phyloP scores from a whole-genome alignment of 2,797 vertebrate species.

The Enteromius paludinosus region DNA sequence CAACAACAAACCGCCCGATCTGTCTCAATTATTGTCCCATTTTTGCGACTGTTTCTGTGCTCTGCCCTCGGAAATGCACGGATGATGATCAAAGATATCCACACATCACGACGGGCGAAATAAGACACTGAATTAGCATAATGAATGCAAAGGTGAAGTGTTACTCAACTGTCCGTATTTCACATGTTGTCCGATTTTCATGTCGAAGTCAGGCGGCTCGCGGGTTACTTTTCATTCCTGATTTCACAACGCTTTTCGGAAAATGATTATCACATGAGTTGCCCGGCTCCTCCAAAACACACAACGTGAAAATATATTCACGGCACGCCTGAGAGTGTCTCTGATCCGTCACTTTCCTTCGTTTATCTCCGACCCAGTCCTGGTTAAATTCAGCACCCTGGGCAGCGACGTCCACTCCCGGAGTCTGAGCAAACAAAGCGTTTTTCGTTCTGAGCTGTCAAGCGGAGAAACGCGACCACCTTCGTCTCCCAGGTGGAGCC shows the following conservation, averaged over 20 bases:
- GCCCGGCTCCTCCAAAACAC: conserved; percentile 42
- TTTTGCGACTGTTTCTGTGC: conserved; percentile 67
- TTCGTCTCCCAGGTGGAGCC: conserved; percentile 63
- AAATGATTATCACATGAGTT: conserved; percentile 63
- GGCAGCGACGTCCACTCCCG: conserved; percentile 63
- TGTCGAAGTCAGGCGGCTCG: conserved; percentile 57
- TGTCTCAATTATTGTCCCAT: conserved; percentile 82
- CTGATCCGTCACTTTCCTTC: conserved; percentile 57
- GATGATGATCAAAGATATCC: conserved; percentile 62
- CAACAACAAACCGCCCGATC: conserved; percentile 73
- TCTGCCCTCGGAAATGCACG: conserved; percentile 64
- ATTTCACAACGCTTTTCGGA: conserved; percentile 59
- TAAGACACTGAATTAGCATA: conserved; percentile 65
- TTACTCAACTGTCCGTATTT: conserved; percentile 59
- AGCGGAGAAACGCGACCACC: conserved; percentile 63
- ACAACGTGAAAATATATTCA: conserved; percentile 53
- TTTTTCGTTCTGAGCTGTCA: conserved; percentile 64
- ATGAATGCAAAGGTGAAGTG: conserved; percentile 65
- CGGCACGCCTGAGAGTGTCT: conserved; percentile 56
- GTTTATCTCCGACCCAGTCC: conserved; percentile 45
- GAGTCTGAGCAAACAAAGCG: conserved; percentile 62
- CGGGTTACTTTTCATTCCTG: conserved; percentile 70
- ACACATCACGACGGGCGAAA: conserved; percentile 68
- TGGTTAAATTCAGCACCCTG: conserved; percentile 63
- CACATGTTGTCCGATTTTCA: conserved; percentile 65